Base-by-base conservation (phyloP, 1,140 invertebrate genomes). In the Nymphalis io region DNA sequence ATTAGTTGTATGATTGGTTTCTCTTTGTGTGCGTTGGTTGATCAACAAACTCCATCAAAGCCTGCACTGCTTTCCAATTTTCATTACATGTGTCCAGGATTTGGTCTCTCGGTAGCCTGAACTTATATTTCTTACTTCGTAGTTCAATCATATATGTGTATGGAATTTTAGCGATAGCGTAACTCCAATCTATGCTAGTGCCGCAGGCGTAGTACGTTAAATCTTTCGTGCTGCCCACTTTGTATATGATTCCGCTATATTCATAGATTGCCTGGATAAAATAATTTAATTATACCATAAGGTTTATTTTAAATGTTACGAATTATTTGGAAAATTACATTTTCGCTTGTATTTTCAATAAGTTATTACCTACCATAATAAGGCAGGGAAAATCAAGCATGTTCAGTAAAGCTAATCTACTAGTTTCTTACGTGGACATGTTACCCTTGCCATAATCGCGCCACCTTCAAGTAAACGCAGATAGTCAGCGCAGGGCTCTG, bases 141-240 rank as follows among this genome's bases (percentile, higher is more conserved):
- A 97, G 86, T 83, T 97, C 96, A 46, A 96, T 91, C 66, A 95
- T 94, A 72, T 94, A 97, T 0, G 94, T 92, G 69, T 95, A 95
- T 38, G 94, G 94, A 12, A 95, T 93, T 13, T 93, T 93, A 0
- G 92, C 92, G 11, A 87, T 91, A 0, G 90, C 94, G 83, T 95
- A 94, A 5, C 93, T 94, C 95, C 95, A 96, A 78, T 96, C 96
- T 59, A 93, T 93, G 65, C 94, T 95, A 4, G 94, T 94, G 10
- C 95, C 95, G 40, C 94, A 93, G 18, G 95, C 94, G 48, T 79
- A 81, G 73, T 93, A 91, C 0, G 88, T 91, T 44, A 91, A 33
- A 84, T 91, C 88, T 68, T 88, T 91, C 2, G 88, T 90, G 27
- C 77, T 83, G 0, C 89, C 89, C 12, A 91, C 89, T 79, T 85